Percentiles rank a stretch among this genome's conserved stretches.
Conservation (phyloP, 2,113 vertebrate genomes). For the Psilopsiagon aurifrons region DNA sequence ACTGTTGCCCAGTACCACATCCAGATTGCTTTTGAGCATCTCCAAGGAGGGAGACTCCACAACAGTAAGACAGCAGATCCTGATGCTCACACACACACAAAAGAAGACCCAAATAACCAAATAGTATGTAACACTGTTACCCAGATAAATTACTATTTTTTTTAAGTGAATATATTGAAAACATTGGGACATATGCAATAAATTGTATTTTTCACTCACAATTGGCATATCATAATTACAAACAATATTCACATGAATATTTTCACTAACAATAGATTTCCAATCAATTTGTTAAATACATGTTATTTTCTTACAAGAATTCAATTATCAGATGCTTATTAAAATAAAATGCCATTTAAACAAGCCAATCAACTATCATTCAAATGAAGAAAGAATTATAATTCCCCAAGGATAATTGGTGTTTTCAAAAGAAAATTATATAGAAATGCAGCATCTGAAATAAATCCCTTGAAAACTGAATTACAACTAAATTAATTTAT, state of each 20-base stretch:
- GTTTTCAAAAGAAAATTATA: neutral
- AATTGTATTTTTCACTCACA: neutral
- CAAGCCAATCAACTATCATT: neutral
- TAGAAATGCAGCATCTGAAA: neutral
- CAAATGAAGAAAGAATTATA: neutral
- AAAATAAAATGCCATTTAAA: neutral
- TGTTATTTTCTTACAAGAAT: neutral
- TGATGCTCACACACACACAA: neutral
- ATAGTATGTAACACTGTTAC: neutral
- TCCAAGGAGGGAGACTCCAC: neutral
- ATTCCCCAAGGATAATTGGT: neutral
- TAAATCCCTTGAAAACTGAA: neutral
- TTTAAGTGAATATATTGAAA: neutral
- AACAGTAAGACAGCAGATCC: neutral
- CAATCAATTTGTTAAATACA: neutral
- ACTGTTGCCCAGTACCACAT: neutral
- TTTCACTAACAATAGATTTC: neutral
- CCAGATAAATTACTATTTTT: neutral
- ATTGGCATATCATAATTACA: neutral
- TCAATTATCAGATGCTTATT: neutral
- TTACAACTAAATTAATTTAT: neutral
- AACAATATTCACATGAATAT: neutral
- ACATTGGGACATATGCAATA: neutral
- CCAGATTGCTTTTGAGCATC: neutral
- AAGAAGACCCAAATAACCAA: neutral